Base-by-base conservation (phyloP, 2,113 vertebrate species). In the Rhea americana region DNA sequence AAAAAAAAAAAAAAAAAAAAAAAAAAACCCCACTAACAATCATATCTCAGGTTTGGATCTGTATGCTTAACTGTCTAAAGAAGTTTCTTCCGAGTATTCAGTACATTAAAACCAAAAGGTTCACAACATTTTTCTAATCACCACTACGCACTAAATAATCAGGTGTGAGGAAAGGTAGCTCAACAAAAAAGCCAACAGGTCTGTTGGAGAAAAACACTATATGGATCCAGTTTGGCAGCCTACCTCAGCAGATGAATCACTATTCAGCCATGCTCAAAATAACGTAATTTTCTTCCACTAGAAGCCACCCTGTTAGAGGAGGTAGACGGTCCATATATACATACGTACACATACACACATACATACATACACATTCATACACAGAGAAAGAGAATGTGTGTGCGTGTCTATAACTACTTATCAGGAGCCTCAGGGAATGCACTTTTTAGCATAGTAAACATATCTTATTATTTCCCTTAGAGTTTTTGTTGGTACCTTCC, bases 131-230 rank as follows among this genome's bases (percentile, higher is more conserved):
- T 28, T 67, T 59, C n/a, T 39, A 53, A 4, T n/a, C 35, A 15
- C 18, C n/a, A 26, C 53, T 55, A 55, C 28, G 13, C 12, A 28
- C 28, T 55, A 71, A 30, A 66, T 3, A 30, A 24, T 56, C 1
- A 85, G 55, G 51, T 53, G 50, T 0, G 10, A 59, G 73, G 45
- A 39, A 9, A 70, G 8, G 35, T 35, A 80, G n/a, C 5, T 51
- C 51, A 55, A 55, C 25, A 25, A 55, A 47, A 47, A 45, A 62
- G 59, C 32, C 55, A 72, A 56, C 4, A 8, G 39, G 59, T 58
- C 26, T 1, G 4, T 17, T 0, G 3, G 25, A 55, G 51, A 73
- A 75, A 45, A 28, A 16, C 53, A 5, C 61, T 16, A 1, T 3
- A 11, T 4, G 2, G 43, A 37, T 8, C 21, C 1, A 2, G 59